A percentile compares a stretch with the other conserved stretches of the same genome.
Conservation (phyloP, 2,113 vertebrate species). For the Uropsilus gracilis region DNA sequence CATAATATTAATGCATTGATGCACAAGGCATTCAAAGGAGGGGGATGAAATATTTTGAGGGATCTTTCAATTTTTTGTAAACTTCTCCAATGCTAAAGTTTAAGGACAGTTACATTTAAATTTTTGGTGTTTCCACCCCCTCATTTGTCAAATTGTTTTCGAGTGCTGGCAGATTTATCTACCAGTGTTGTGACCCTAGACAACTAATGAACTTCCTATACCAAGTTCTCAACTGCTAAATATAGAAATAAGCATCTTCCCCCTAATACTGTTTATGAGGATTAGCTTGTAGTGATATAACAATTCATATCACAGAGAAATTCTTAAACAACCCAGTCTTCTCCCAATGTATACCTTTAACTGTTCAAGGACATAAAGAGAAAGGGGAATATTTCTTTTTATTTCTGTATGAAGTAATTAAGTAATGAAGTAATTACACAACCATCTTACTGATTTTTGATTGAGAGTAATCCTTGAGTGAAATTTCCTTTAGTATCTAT, state of each 20-base stretch:
- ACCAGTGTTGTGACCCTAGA: background rate
- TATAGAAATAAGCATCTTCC: background rate
- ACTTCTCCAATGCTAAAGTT: too few relatives aligned
- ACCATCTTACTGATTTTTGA: too few relatives aligned
- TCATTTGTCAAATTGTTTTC: too few relatives aligned
- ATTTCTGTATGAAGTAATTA: too few relatives aligned
- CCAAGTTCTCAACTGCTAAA: background rate
- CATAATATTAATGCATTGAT: background rate
- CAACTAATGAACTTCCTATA: background rate
- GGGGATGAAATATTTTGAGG: too few relatives aligned
- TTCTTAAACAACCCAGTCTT: background rate
- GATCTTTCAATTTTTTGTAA: background rate
- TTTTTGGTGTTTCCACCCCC: background rate
- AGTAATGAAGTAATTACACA: too few relatives aligned
- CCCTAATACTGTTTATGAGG: background rate
- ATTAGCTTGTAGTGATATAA: too few relatives aligned
- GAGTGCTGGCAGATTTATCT: fast-evolving
- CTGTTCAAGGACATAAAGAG: background rate
- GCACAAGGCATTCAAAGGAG: background rate
- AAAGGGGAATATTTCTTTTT: too few relatives aligned
- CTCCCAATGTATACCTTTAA: background rate
- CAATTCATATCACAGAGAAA: background rate
- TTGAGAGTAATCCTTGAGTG: too few relatives aligned
- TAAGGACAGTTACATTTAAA: background rate
- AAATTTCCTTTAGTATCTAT: too few relatives aligned